Evolutionary conservation across 2,113 vertebrate species (phyloP), one percentile per base, ranked within the genome.

Genomic region (Poeciliopsis occidentalis): DNA sequence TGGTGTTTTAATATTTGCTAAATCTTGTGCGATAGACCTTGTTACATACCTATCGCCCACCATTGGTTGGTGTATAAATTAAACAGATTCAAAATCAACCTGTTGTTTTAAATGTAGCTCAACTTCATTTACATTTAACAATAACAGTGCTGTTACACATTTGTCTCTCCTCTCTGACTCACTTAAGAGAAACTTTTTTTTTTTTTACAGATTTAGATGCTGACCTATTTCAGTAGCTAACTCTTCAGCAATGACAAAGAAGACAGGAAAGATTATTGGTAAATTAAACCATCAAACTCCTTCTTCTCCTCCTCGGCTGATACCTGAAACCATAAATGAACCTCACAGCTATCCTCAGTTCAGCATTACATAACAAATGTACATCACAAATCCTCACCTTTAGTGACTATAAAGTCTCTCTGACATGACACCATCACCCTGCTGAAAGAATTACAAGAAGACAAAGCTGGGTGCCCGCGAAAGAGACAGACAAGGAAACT

Each of bases 351-450:
- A 88, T 91, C 88, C 84, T 79, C 80, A 75, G 75, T 79, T 69
- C 83, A 65, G 69, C 71, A 65, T 93, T 90, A 89, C 86, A 86
- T 92, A 92, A 91, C 82, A 26, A 73, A 80, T 69, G 86, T 84
- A 73, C 79, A 88, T 85, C 80, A 73, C 69, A 78, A 67, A 57
- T 78, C 66, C 71, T 75, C 79, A 24, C 41, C 74, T 74, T 47
- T 7, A 60, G 79, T 74, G 80, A 86, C 87, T 81, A 60, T 66
- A 74, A 79, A 84, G 88, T 75, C 82, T 86, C 75, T 85, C 87
- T 80, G 78, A 75, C 60, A 80, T 31, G 66, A 84, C 79, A 71
- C 82, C 27, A 79, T 85, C 80, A 77, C 67, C 71, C 72, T 54
- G 27, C 76, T n/a, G 67, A 82, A 77, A 62, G 85, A 71, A 81